Percentiles rank a stretch among this genome's conserved stretches.
phyloP scores from a whole-genome alignment of 1,140 invertebrate genomes.

The Procambarus virginalis region DNA sequence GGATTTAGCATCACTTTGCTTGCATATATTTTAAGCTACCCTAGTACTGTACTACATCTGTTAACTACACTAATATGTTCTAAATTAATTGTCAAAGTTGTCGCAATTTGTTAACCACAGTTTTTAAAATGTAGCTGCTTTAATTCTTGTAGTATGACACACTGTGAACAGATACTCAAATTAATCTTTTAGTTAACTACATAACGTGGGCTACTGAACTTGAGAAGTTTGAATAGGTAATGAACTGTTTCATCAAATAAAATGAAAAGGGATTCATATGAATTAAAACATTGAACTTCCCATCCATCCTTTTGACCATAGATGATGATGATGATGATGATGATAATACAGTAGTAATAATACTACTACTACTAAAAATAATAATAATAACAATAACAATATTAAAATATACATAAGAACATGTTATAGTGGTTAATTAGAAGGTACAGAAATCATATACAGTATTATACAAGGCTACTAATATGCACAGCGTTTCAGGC shows the following conservation, averaged over 20 bases:
- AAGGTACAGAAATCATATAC: too few species aligned
- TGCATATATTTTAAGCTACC: neutral
- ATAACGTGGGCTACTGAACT: neutral
- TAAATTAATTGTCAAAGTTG: neutral
- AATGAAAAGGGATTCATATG: neutral
- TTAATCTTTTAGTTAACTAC: neutral
- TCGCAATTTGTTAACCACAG: neutral
- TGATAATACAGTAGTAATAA: too few species aligned
- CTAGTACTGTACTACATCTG: neutral
- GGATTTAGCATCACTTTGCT: neutral
- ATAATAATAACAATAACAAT: too few species aligned
- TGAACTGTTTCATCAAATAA: neutral
- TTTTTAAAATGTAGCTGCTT: neutral
- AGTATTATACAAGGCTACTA: too few species aligned
- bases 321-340: too few species aligned
- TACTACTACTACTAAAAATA: too few species aligned
- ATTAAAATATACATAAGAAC: too few species aligned
- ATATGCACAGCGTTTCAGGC: too few species aligned
- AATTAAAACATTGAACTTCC: neutral
- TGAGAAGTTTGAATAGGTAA: neutral
- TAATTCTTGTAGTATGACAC: neutral
- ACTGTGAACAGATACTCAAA: neutral
- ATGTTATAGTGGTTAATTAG: too few species aligned
- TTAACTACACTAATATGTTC: neutral
- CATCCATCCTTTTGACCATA: neutral